Conservation (phyloP, 1,140 invertebrate genomes). For the Polypedilum pembai region DNA sequence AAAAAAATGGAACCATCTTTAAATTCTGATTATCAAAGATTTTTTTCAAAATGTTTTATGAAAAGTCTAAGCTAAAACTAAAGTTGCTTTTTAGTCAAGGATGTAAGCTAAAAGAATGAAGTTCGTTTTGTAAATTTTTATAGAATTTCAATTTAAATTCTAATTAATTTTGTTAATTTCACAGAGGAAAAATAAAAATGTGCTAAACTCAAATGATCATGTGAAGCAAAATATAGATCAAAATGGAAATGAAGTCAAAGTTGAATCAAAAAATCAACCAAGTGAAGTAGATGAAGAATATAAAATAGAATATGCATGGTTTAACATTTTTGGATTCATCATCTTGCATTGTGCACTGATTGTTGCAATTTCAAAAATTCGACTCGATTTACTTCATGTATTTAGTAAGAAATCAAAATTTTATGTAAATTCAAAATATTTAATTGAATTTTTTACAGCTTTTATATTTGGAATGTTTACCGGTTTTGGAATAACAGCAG, state of each 20-base stretch:
- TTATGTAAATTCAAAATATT: not conserved
- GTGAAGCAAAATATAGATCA: not conserved
- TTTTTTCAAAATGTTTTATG: no score
- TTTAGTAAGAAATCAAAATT: not conserved
- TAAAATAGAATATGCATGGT: not conserved
- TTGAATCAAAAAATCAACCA: not conserved
- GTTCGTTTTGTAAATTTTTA: not conserved
- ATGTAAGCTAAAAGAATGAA: not conserved
- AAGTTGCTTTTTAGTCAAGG: not conserved
- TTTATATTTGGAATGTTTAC: not conserved
- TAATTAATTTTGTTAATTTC: not conserved
- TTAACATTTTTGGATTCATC: not conserved
- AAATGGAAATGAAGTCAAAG: not conserved
- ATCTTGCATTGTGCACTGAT: not conserved
- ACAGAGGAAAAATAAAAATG: constrained; percentile 15
- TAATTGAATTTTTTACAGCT: not conserved
- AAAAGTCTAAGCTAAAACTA: not conserved
- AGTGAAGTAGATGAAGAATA: not conserved
- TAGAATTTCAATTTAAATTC: not conserved
- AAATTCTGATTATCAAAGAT: no score
- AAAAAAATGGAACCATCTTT: no score
- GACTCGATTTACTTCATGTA: not conserved
- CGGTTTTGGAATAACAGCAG: constrained; percentile 67
- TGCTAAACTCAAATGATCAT: not conserved
- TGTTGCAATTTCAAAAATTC: not conserved